Evolutionary conservation across 2,888 invertebrate species (phyloP).

Genomic region (Amphipyra tragopoginis): DNA sequence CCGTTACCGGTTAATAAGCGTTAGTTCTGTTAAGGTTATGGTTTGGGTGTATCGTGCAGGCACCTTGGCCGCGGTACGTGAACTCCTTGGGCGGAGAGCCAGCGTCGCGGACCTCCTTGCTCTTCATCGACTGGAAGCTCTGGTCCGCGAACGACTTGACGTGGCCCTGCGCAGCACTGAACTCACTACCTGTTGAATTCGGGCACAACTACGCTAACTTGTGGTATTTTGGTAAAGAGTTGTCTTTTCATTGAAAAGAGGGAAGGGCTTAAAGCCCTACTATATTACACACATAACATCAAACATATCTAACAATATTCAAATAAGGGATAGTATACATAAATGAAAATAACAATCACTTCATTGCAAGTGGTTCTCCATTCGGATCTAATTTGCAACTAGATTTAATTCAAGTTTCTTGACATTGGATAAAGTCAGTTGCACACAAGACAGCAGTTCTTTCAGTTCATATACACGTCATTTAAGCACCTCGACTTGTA

Average conservation of each 20-base stretch:
- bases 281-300: background rate
- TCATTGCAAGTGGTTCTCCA: no score
- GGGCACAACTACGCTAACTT: conserved; percentile 73
- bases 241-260: background rate
- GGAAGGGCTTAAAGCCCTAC: no score
- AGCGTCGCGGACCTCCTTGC: conserved; percentile 94
- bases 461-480: no score
- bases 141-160: conserved; percentile 93
- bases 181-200: conserved; percentile 84
- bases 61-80: conserved; percentile 87
- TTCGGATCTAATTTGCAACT: no score
- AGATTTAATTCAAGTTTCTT: no score
- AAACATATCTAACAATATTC: background rate
- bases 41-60: conserved; percentile 65
- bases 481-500: no score
- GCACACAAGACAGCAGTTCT: no score
- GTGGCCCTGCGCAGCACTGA: conserved; percentile 88
- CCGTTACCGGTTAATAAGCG: conserved; percentile 76
- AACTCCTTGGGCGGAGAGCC: conserved; percentile 93
- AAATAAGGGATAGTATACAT: background rate
- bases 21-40: conserved; percentile 79
- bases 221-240: conserved; percentile 13
- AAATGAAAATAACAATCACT: background rate
- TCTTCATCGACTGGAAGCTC: conserved; percentile 94
- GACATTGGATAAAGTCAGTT: no score